Percentiles rank a stretch among this genome's conserved stretches.
Conservation (phyloP, 2,113 vertebrate species). For the Orthonyx spaldingii region DNA sequence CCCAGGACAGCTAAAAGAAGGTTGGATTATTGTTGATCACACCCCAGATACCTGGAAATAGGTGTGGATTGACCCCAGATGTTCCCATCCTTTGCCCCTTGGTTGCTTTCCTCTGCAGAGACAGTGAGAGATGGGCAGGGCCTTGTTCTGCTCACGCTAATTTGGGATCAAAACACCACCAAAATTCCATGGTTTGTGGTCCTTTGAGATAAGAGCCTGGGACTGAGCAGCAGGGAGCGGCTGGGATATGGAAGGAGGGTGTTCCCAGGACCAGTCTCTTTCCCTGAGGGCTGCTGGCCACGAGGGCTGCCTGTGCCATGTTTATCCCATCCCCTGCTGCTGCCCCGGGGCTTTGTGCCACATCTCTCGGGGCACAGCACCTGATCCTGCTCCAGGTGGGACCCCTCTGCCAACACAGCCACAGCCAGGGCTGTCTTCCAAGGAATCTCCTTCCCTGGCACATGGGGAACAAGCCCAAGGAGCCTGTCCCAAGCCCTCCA, state of each 20-base stretch:
- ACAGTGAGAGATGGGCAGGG: background rate
- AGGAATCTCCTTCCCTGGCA: background rate
- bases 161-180: background rate
- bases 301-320: fast-evolving
- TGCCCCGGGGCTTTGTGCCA: background rate
- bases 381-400: background rate
- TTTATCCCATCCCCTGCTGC: background rate
- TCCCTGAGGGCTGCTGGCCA: background rate
- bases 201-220: background rate
- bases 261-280: background rate
- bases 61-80: background rate
- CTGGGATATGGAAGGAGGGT: background rate
- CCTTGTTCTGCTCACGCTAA: fast-evolving
- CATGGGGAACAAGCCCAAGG: background rate
- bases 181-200: background rate
- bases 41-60: background rate
- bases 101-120: background rate
- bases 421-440: background rate
- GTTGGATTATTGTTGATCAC: background rate
- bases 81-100: background rate
- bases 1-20: fast-evolving
- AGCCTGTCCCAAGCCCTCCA: background rate
- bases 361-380: background rate
- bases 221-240: background rate
- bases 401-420: background rate